Conservation (phyloP, 2,797 vertebrate species). For the Lithobates pipiens region DNA sequence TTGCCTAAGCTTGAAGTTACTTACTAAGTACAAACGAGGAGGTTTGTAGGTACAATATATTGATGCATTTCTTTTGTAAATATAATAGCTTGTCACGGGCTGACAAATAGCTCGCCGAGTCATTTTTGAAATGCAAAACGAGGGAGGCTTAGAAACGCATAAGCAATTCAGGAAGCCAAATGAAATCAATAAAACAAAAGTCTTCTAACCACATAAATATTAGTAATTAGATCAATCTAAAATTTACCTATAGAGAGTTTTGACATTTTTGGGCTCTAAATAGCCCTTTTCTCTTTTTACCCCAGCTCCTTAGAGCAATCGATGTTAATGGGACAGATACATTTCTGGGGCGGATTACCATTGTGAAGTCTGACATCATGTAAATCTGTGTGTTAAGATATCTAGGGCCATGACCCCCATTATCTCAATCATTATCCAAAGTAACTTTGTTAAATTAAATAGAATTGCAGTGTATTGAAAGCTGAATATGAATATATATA, state of each 20-base stretch:
- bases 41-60: slow-evolving; percentile 40
- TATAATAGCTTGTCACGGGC: slow-evolving; percentile 44
- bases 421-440: not conserved
- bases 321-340: not conserved
- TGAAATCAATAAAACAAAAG: slow-evolving; percentile 43
- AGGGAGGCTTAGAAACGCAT: slow-evolving; percentile 19
- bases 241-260: not conserved
- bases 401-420: slow-evolving; percentile 16
- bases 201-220: slow-evolving; percentile 33
- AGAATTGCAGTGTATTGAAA: not conserved
- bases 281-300: not conserved
- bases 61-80: slow-evolving; percentile 32
- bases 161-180: slow-evolving; percentile 24
- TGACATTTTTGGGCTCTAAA: slow-evolving; percentile 19
- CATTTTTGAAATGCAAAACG: slow-evolving; percentile 26
- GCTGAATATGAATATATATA: not conserved
- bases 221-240: slow-evolving; percentile 37
- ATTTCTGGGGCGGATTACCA: not conserved
- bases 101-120: slow-evolving; percentile 34
- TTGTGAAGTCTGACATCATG: slow-evolving; percentile 24
- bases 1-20: slow-evolving; percentile 28
- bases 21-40: slow-evolving; percentile 19
- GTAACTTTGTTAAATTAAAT: slow-evolving; percentile 8
- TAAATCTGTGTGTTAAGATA: not conserved
- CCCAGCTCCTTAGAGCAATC: not conserved